phyloP scores from a whole-genome alignment of 2,888 invertebrate genomes.

The Pycnomerus fuliginosus region DNA sequence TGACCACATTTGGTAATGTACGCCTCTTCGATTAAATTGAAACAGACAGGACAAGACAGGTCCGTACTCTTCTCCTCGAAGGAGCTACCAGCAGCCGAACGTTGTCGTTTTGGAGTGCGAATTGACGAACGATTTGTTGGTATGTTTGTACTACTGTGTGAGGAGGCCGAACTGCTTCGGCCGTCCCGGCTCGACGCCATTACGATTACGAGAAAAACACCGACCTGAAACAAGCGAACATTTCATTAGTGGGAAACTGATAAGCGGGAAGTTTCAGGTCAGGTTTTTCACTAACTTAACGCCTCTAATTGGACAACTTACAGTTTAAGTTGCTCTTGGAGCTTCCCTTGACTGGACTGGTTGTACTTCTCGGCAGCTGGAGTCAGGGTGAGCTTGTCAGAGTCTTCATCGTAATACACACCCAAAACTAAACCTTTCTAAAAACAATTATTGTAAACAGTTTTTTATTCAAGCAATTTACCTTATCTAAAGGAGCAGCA shows the following conservation, averaged over 20 bases:
- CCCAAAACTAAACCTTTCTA: slow-evolving; percentile 60
- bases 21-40: slow-evolving; percentile 85
- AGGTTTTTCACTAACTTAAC: slow-evolving; percentile 29
- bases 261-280: slow-evolving; percentile 40
- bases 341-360: slow-evolving; percentile 52
- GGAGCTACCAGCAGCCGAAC: slow-evolving; percentile 49
- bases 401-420: slow-evolving; percentile 53
- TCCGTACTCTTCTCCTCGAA: slow-evolving; percentile 69
- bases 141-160: slow-evolving; percentile 49
- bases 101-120: slow-evolving; percentile 55
- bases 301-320: slow-evolving; percentile 47
- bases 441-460: slow-evolving; percentile 17
- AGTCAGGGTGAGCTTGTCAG: slow-evolving; percentile 52
- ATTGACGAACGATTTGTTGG: slow-evolving; percentile 50
- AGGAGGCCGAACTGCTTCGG: slow-evolving; percentile 53
- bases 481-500: no score
- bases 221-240: slow-evolving; percentile 60
- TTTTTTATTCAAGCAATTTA: no score
- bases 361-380: slow-evolving; percentile 55
- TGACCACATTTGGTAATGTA: slow-evolving; percentile 92
- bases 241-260: background rate
- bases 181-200: slow-evolving; percentile 53
- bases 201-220: slow-evolving; percentile 19
- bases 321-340: slow-evolving; percentile 54
- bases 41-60: slow-evolving; percentile 79